A percentile compares a stretch with the other conserved stretches of the same genome.
Conservation (phyloP, 1,140 invertebrate species). For the Drosophila subobscura region DNA sequence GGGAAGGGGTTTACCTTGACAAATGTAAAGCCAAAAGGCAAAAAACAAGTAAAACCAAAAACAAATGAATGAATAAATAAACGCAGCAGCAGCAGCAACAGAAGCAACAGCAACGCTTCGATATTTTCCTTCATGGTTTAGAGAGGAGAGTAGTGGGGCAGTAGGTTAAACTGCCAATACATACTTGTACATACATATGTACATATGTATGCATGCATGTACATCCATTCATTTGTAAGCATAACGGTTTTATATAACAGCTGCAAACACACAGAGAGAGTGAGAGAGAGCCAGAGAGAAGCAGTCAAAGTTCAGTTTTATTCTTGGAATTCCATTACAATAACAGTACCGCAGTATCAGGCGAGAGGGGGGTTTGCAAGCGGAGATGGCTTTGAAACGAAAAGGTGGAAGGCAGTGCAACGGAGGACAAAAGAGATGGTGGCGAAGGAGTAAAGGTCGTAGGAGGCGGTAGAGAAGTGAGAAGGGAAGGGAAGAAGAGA, state of each 20-base stretch:
- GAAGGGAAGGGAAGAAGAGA: neutral
- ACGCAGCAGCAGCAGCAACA: constrained; percentile 12
- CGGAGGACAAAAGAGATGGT: no score
- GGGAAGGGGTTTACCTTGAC: constrained; percentile 57
- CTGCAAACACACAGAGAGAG: constrained; percentile 20
- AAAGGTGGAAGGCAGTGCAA: no score
- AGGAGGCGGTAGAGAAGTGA: no score
- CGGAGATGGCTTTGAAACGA: neutral
- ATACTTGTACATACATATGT: constrained; percentile 8
- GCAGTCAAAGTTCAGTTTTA: constrained; percentile 40
- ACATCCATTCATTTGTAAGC: neutral
- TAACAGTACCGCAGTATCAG: constrained; percentile 28
- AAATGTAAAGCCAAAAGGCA: constrained; percentile 58
- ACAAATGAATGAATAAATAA: constrained; percentile 38
- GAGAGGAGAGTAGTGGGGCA: constrained; percentile 2
- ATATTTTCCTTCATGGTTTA: constrained; percentile 28
- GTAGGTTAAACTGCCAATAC: constrained; percentile 41
- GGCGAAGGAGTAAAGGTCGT: neutral
- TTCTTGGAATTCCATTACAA: constrained; percentile 66
- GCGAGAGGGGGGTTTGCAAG: no score
- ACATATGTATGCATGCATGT: no score
- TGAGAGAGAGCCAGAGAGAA: constrained; percentile 10
- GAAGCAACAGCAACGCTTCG: constrained; percentile 17
- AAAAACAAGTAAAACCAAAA: constrained; percentile 16
- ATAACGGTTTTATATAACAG: constrained; percentile 69